phyloP scores from a whole-genome alignment of 1,140 invertebrate species.

The Araneus ventricosus region DNA sequence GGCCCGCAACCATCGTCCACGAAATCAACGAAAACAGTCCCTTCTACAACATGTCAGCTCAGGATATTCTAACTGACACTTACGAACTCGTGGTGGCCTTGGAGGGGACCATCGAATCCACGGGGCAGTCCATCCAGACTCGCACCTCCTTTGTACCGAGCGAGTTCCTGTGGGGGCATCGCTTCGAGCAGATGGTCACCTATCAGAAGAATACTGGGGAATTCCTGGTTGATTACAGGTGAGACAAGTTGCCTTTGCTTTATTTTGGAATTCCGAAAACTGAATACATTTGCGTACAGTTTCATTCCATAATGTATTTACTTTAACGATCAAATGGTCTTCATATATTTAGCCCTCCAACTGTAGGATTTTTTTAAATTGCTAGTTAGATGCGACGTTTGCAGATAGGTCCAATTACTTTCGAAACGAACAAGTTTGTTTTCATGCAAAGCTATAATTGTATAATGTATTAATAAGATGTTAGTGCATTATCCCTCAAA shows the following conservation, averaged over 20 bases:
- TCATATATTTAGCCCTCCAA: too few species aligned
- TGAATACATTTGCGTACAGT: too few species aligned
- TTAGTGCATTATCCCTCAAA: too few species aligned
- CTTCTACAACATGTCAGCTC: conserved; percentile 90
- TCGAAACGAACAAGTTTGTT: too few species aligned
- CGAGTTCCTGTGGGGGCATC: conserved; percentile 97
- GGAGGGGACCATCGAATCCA: conserved; percentile 80
- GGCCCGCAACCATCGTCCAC: conserved; percentile 91
- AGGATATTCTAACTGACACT: conserved; percentile 91
- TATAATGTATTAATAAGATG: too few species aligned
- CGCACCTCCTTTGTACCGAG: conserved; percentile 94
- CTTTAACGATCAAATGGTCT: too few species aligned
- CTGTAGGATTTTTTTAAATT: too few species aligned
- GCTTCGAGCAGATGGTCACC: conserved; percentile 92
- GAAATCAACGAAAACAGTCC: conserved; percentile 92
- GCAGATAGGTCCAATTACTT: too few species aligned
- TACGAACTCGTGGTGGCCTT: conserved; percentile 98
- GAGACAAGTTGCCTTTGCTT: neutral
- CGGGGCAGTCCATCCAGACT: conserved; percentile 75
- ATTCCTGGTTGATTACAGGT: conserved; percentile 95
- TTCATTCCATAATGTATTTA: too few species aligned
- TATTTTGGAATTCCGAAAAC: neutral
- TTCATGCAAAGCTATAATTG: too few species aligned
- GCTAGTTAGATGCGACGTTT: too few species aligned
- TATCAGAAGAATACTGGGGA: conserved; percentile 95